Evolutionary conservation across 35 echinoderm and acorn worm species (phyloP).

Genomic region (Holothuria glaberrima): DNA sequence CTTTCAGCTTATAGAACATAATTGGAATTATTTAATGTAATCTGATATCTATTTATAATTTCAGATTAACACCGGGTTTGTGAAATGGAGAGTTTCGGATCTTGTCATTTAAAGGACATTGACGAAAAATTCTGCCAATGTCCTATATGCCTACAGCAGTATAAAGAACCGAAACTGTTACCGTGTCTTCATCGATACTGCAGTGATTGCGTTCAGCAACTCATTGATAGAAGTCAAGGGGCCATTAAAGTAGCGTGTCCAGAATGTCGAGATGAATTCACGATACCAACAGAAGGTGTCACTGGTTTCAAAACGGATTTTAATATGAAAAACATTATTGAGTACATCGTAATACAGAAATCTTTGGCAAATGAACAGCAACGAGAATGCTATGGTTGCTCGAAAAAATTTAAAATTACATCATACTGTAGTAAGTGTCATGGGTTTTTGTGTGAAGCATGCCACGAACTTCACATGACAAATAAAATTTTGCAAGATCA

Average conservation of each 20-base stretch:
- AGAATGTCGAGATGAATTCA: not conserved
- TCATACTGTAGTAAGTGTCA: constrained; percentile 8
- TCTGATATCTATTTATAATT: too few species aligned
- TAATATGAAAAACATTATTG: not conserved
- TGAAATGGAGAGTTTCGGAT: too few species aligned
- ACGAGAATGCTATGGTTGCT: not conserved
- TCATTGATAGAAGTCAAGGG: too few species aligned
- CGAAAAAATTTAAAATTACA: not conserved
- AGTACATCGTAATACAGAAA: not conserved
- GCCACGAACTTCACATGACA: not conserved
- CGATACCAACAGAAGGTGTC: not conserved
- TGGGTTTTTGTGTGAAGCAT: not conserved
- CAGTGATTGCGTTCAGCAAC: too few species aligned
- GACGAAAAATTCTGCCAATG: too few species aligned
- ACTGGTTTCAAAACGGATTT: constrained; percentile 3
- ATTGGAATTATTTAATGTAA: too few species aligned
- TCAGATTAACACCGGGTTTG: too few species aligned
- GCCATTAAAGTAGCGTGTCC: not conserved
- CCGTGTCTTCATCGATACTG: too few species aligned
- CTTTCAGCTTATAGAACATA: too few species aligned
- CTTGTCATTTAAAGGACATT: too few species aligned
- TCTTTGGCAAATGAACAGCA: not conserved
- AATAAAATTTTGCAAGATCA: not conserved
- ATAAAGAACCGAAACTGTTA: too few species aligned
- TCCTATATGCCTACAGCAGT: too few species aligned